Percentiles rank a stretch among this genome's conserved stretches.
Conservation (phyloP, 2,888 invertebrate genomes). For the Aplocera efformata region DNA sequence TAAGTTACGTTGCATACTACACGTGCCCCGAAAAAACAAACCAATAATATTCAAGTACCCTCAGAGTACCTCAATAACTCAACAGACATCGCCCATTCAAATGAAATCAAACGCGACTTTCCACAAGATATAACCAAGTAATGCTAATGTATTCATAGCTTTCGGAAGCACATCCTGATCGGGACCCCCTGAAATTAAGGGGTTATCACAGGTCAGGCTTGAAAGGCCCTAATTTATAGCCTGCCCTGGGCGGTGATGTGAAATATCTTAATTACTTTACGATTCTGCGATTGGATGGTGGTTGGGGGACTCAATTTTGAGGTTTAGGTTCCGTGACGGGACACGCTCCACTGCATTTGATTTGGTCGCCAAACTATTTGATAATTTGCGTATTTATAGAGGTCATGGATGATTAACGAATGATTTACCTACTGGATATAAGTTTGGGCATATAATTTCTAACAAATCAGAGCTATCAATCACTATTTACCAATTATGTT, state of each 20-base stretch:
- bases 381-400: too few species aligned
- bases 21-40: too few species aligned
- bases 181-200: constrained; percentile 39
- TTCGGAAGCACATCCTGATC: constrained; percentile 47
- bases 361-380: too few species aligned
- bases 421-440: too few species aligned
- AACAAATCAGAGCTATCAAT: too few species aligned
- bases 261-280: constrained; percentile 61
- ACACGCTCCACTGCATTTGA: neutral
- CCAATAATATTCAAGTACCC: constrained; percentile 8
- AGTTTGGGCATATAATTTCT: too few species aligned
- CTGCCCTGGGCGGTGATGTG: constrained; percentile 36
- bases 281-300: constrained; percentile 36
- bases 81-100: neutral
- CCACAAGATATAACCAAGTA: constrained; percentile 19
- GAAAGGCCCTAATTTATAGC: constrained; percentile 41
- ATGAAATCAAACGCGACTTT: neutral
- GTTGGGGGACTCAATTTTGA: constrained; percentile 26
- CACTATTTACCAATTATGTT: too few species aligned
- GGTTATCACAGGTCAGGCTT: constrained; percentile 31
- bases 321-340: constrained; percentile 15
- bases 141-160: constrained; percentile 55
- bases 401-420: too few species aligned
- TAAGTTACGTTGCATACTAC: too few species aligned
- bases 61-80: constrained; percentile 23